These are phyloP conservation scores for Hystrix brachyura DNA, from an alignment of 2,113 vertebrate species.

Conservation along the genomic window DNA sequence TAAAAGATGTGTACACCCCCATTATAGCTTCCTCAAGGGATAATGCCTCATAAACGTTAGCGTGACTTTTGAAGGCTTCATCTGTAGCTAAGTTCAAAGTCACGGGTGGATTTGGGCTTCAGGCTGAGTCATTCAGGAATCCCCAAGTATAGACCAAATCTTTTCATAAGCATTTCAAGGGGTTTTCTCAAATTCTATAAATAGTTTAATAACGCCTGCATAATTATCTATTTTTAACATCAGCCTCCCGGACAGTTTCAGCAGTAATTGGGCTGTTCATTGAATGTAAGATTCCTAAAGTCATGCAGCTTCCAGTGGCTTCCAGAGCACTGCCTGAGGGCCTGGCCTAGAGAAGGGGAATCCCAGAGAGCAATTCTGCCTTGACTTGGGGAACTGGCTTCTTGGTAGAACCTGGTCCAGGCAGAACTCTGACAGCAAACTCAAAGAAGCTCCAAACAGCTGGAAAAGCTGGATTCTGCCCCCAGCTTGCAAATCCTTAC, in stretches of 20 bases:
- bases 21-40: not conserved
- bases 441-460: not conserved
- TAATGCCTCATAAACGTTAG: not conserved
- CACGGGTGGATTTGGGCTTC: slow-evolving; percentile 38
- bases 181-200: slow-evolving; percentile 82
- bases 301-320: slow-evolving; percentile 20
- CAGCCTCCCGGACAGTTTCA: slow-evolving; percentile 47
- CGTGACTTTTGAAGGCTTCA: slow-evolving; percentile 55
- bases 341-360: not conserved
- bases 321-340: not conserved
- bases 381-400: not conserved
- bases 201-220: slow-evolving; percentile 78
- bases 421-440: not conserved
- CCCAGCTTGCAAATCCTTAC: not conserved
- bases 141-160: slow-evolving; percentile 67
- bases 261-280: slow-evolving; percentile 34
- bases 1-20: not conserved
- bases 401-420: not conserved
- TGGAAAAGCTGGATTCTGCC: not conserved
- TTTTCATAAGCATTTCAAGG: slow-evolving; percentile 75
- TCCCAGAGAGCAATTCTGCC: not conserved
- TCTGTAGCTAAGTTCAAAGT: slow-evolving; percentile 68
- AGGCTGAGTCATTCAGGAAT: slow-evolving; percentile 80
- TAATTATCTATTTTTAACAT: slow-evolving; percentile 75
- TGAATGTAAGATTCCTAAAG: slow-evolving; percentile 53